Evolutionary conservation across 2,113 vertebrate genomes (phyloP), one percentile per base, ranked within the genome.

Genomic region (Cercocebus atys): DNA sequence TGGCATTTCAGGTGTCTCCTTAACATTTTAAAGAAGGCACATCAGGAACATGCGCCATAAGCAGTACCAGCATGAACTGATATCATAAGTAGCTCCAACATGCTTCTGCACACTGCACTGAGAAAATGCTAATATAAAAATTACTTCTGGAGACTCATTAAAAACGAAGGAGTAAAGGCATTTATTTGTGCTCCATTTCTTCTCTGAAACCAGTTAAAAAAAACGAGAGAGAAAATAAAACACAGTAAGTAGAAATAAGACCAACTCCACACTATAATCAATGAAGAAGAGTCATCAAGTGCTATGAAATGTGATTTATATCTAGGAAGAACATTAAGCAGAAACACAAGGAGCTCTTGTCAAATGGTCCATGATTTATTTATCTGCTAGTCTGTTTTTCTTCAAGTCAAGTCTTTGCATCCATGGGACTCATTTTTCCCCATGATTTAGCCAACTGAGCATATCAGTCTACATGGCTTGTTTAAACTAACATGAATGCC

Each of bases 91-190:
- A 70, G 66, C 45, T 75, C 61, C 55, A 45, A 43, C 18, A 6
- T 27, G 61, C 66, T 59, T 92, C 27, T 43, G 66, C 22, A 25
- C 14, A n/a, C 70, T 55, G 88, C 8, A 47, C 2, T 43, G 35
- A 96, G 57, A 85, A 92, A 94, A 59, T n/a, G 35, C 57, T 95
- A 70, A 81, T 40, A 80, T 86, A 6, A 76, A 97, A 90, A 80
- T 30, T 50, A 64, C 11, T 95, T 86, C n/a, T 30, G 25, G 68
- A 92, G 50, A 86, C 20, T 47, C 82, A 55, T 66, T 80, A 35
- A 84, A 81, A 80, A 80, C 11, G 11, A 30, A 90, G 30, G 30
- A 72, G 9, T 23, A 38, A 14, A 79, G n/a, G 8, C 25, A 52
- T 94, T 90, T 64, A 59, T 94, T 90, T 64, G 68, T 38, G 30